Conservation (phyloP, 2,888 invertebrate genomes). For the Elmis aenea region DNA sequence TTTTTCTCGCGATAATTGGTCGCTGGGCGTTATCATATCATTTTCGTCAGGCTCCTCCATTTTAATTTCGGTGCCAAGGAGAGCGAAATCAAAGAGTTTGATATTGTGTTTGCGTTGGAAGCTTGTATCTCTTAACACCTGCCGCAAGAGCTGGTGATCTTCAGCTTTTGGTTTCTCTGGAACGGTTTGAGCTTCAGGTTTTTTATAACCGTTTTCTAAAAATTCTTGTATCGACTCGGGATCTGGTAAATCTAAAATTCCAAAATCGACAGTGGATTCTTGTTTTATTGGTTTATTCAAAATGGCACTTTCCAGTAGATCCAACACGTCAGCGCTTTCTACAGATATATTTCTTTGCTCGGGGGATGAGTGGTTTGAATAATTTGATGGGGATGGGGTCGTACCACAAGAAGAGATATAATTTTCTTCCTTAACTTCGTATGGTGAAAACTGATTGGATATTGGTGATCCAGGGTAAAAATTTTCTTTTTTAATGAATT, state of each 20-base stretch:
- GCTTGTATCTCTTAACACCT: constrained; percentile 77
- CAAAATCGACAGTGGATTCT: constrained; percentile 57
- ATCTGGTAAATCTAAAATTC: constrained; percentile 52
- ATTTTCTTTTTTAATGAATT: constrained; percentile 50
- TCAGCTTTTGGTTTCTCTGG: constrained; percentile 41
- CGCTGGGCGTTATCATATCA: constrained; percentile 46
- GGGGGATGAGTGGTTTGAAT: constrained; percentile 54
- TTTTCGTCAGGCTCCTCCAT: constrained; percentile 62
- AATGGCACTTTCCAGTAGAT: constrained; percentile 33
- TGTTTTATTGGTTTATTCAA: constrained; percentile 46
- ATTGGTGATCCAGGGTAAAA: constrained; percentile 50
- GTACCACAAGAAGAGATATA: constrained; percentile 43
- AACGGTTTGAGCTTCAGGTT: constrained; percentile 28
- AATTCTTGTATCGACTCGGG: constrained; percentile 31
- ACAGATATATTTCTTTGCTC: constrained; percentile 22
- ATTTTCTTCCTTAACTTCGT: constrained; percentile 45
- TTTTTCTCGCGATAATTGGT: constrained; percentile 63
- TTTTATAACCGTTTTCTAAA: constrained; percentile 32
- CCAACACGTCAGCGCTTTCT: constrained; percentile 22
- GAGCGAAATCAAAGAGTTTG: constrained; percentile 66
- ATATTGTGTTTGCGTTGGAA: constrained; percentile 81
- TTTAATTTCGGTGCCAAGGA: constrained; percentile 52
- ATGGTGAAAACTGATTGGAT: constrained; percentile 49
- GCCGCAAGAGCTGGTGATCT: constrained; percentile 72
- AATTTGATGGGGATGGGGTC: constrained; percentile 52